Base-by-base conservation (phyloP, 2,888 invertebrate species). In the Tortrix viridana region DNA sequence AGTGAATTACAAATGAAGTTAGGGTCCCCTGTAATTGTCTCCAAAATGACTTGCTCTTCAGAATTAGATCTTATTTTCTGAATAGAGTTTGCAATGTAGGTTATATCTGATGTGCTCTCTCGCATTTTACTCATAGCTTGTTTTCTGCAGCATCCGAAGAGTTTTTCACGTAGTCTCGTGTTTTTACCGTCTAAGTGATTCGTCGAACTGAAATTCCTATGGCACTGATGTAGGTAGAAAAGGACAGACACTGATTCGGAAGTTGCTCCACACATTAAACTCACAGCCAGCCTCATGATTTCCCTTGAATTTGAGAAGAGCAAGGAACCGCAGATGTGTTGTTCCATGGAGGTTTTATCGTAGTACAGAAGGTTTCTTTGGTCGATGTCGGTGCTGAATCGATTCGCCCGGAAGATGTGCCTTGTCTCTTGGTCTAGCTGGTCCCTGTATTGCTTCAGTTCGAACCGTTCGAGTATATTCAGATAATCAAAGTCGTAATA, bases 181-280 rank as follows among this genome's bases (percentile, higher is more conserved):
- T 91, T 89, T 64, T 80, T 69, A 20, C 90, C 90, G 55, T 84
- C 89, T 37, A 91, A 66, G 63, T 86, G 85, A 63, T 90, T 88
- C 58, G 71, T 84, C 0, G 81, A 38, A 53, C 86, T 80, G 55
- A 80, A 83, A 1, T 84, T 83, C 71, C 89, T 81, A 60, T 85
- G 84, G 65, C 90, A 89, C 67, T 92, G 88, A 56, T 92, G 89
- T 1, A 92, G 81, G 65, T 86, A 92, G 69, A 91, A 92, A 14
- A 92, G 76, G 1, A 92, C 82, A 1, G 92, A 92, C 0, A 92
- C 86, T 7, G 72, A 73, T 32, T 81, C 68, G 0, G 91, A 73
- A 9, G 84, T 67, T 1, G 82, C 83, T 2, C 92, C 89, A 60
- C 92, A 92, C 0, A 88, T 85, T 22, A 92, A 70, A 47, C 79